phyloP scores from a whole-genome alignment of 1,140 invertebrate species.

The Drosophila cardini region DNA sequence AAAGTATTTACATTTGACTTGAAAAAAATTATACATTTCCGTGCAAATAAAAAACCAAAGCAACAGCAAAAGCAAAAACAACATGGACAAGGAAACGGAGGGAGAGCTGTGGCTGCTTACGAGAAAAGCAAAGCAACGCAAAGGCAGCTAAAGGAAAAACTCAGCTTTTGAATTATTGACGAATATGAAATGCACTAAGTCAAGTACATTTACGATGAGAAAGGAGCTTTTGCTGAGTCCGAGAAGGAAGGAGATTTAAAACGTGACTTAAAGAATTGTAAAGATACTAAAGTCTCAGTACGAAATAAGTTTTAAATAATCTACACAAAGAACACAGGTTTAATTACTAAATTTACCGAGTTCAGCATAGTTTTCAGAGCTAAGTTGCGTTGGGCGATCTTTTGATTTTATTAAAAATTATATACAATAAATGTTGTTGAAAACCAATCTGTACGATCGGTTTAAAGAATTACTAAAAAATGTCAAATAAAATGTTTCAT shows the following conservation, averaged over 20 bases:
- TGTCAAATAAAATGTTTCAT: neutral
- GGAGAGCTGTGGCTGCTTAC: constrained; percentile 23
- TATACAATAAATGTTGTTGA: no score
- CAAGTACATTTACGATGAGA: neutral
- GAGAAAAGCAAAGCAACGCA: constrained; percentile 50
- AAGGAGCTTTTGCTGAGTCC: neutral
- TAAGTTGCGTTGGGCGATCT: no score
- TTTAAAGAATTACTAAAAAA: no score
- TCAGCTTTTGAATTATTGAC: constrained; percentile 36
- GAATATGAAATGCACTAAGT: constrained; percentile 60
- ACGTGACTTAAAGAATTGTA: neutral
- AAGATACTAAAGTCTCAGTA: neutral
- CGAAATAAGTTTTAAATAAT: no score
- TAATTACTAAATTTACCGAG: no score
- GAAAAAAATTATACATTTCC: constrained; percentile 81
- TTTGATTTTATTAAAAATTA: no score
- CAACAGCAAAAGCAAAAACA: constrained; percentile 39
- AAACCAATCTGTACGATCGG: no score
- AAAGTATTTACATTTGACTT: constrained; percentile 83
- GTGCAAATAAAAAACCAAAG: constrained; percentile 74
- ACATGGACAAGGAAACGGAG: constrained; percentile 1
- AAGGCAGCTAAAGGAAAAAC: constrained; percentile 51
- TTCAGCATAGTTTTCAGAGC: no score
- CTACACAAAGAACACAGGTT: no score
- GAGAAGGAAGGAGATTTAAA: neutral